Evolutionary conservation across 2,797 vertebrate species (phyloP), one percentile per base, ranked within the genome.

Genomic region (Tarsius wallacei): DNA sequence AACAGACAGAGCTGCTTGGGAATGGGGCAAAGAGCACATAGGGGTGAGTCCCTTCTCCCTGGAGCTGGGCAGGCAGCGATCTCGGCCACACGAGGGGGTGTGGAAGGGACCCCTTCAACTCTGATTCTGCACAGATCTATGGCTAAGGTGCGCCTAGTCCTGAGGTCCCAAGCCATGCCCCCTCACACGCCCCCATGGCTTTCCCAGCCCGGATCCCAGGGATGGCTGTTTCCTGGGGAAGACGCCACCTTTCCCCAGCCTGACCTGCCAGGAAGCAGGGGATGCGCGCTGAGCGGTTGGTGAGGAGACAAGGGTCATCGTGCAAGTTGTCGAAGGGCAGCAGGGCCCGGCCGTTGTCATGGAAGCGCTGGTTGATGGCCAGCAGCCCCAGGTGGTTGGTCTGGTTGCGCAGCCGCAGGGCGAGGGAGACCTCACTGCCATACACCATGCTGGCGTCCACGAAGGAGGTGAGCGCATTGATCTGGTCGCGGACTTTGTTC

Each of bases 201-300:
- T 42, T 53, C n/a, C 93, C 14, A 12, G 3, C 49, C 64, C 2
- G 1, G 36, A 28, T 3, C 70, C 31, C 61, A 49, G 47, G 55
- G 5, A 15, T 53, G 57, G 70, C 16, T 15, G 14, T 12, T 1
- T 49, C 53, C 57, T 36, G 22, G 33, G 26, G 26, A 36, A 36
- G 70, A 71, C 57, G 36, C 53, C 14, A 15, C 31, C 31, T 22
- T 21, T 15, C n/a, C 14, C 0, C 5, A 0, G n/a, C 42, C 96
- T 98, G 81, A 99, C 99, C 99, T 98, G 99, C 99, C 57, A 99
- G 96, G 95, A 99, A 99, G 77, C 99, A 99, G 22, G 99, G 99
- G 88, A 99, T 99, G 93, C 99, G 99, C 51, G 97, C 57, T 0
- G 4, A 98, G 13, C 1, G 21, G 24, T 99, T 99, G 0, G 99